These are phyloP conservation scores for Sander vitreus DNA, from an alignment of 2,113 vertebrate genomes.

Conservation along the genomic window DNA sequence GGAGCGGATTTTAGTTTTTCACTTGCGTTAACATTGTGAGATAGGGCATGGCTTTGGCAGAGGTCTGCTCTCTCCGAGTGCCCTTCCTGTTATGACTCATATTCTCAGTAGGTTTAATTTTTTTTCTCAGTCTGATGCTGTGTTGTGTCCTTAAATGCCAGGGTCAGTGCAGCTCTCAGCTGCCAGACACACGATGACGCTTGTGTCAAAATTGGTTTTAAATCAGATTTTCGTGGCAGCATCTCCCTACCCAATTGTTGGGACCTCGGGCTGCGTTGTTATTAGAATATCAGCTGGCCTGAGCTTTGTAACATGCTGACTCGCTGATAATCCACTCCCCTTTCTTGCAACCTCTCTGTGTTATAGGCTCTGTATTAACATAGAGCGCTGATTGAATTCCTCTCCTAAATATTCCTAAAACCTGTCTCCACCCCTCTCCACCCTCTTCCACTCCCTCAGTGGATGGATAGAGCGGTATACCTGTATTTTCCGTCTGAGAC, in stretches of 20 bases:
- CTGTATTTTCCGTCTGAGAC: conserved; percentile 23
- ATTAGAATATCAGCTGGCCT: conserved; percentile 54
- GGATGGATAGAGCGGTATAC: conserved; percentile 30
- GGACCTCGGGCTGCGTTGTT: conserved; percentile 41
- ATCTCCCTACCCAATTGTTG: conserved; percentile 34
- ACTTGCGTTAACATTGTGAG: too few species aligned
- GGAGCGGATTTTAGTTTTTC: too few species aligned
- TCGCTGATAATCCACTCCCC: conserved; percentile 69
- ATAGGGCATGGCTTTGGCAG: too few species aligned
- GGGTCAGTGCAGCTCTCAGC: conserved; percentile 39
- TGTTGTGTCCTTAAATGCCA: conserved; percentile 37
- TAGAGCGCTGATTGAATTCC: conserved; percentile 58
- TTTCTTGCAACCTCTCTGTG: conserved; percentile 38
- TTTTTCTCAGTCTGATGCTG: conserved; percentile 13
- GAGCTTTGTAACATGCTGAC: conserved; percentile 62
- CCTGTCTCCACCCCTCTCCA: not conserved
- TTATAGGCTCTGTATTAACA: conserved; percentile 54
- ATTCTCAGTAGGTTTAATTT: conserved; percentile 5
- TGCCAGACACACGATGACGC: conserved; percentile 42
- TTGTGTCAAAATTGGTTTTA: conserved; percentile 72
- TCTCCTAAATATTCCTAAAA: conserved; percentile 48
- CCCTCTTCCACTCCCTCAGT: not conserved
- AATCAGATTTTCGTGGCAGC: conserved; percentile 70
- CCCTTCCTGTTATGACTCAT: conserved; percentile 19
- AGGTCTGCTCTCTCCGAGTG: too few species aligned